Base-by-base conservation (phyloP, 1,140 invertebrate genomes). In the Teleopsis dalmanni region DNA sequence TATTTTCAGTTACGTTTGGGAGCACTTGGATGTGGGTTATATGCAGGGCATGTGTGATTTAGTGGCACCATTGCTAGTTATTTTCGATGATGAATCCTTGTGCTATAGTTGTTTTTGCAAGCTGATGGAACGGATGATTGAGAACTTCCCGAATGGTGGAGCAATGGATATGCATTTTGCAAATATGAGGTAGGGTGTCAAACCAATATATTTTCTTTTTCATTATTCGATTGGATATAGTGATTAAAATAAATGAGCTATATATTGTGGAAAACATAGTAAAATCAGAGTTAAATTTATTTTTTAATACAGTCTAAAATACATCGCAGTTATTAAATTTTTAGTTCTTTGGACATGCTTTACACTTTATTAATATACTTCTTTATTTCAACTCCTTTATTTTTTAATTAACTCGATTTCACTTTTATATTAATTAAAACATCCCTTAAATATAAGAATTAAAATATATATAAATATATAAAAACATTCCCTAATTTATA, bases 31-130 rank as follows among this genome's bases (percentile, higher is more conserved):
- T 35, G 80, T 87, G 29, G 91, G 91, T 2, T 87, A 87, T 65
- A 85, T 88, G 77, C 85, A 88, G 68, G 84, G 91, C 65, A 95
- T 95, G 91, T 95, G 91, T 72, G 92, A 95, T 73, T 75, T 95
- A 31, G 87, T 85, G 1, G 92, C 91, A 11, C 91, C 92, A 1
- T 73, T 96, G 6, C 76, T 96, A 3, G 91, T 94, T 1, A 84
- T 91, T 47, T 84, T 93, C 74, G 84, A 91, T 66, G 90, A 95
- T 65, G 91, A 95, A 71, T 84, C 88, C 1, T 68, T 84, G 14
- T 84, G 89, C 0, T 92, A 94, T 65, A 85, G 86, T 36, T 88
- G 91, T 62, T 96, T 95, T 72, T 84, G 85, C 58, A 78, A 83
- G 34, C 71, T 95, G 35, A 95, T 96, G 91, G 78, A 82, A 53